phyloP scores from a whole-genome alignment of 2,113 vertebrate genomes.

The Rynchops niger region DNA sequence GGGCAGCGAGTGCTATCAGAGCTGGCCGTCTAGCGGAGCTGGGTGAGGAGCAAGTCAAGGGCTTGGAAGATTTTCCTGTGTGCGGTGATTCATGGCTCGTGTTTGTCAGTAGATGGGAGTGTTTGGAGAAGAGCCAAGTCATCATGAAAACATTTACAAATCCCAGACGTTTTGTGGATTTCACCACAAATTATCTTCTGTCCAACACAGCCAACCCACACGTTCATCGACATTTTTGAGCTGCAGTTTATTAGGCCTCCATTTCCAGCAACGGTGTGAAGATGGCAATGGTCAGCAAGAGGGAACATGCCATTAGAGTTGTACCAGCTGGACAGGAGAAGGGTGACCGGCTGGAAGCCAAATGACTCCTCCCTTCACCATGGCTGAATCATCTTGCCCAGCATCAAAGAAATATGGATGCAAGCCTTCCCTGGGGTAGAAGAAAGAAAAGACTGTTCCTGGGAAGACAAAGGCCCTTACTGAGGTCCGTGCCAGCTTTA shows the following conservation, averaged over 20 bases:
- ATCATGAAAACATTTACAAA: conserved; percentile 65
- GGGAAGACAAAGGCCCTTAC: neutral
- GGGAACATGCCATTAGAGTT: neutral
- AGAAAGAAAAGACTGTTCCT: neutral
- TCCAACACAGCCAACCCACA: conserved; percentile 22
- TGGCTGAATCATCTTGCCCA: neutral
- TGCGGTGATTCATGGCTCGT: neutral
- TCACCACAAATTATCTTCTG: conserved; percentile 54
- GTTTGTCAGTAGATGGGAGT: conserved; percentile 53
- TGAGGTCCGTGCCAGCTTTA: neutral
- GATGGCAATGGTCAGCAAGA: neutral
- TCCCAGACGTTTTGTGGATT: conserved; percentile 55
- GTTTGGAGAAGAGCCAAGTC: conserved; percentile 45
- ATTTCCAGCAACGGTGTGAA: neutral
- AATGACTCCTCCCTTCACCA: neutral
- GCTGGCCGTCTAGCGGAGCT: neutral
- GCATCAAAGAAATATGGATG: neutral
- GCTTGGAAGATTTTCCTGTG: conserved; percentile 36
- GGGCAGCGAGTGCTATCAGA: neutral
- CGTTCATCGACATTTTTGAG: neutral
- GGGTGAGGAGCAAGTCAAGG: conserved; percentile 32
- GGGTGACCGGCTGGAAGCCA: neutral
- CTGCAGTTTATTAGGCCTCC: neutral
- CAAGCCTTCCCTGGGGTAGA: neutral
- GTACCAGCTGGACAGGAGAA: neutral